Conservation (phyloP, 2,113 vertebrate species). For the Oophaga pumilio region DNA sequence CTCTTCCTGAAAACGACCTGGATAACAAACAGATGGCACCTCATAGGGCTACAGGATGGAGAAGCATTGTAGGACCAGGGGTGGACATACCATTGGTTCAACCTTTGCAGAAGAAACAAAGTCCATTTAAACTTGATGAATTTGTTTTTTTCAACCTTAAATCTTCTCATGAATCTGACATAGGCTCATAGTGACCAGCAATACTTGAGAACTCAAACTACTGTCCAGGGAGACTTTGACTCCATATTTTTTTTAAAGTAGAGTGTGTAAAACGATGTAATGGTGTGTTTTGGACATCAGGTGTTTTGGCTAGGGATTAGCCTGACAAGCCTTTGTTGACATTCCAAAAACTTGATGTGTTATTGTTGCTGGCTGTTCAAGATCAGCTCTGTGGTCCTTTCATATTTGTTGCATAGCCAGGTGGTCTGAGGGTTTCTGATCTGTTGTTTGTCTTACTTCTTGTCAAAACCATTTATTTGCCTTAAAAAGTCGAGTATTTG, state of each 20-base stretch:
- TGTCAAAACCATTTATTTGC: conserved; percentile 41
- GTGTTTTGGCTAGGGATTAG: not conserved
- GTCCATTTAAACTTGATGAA: not conserved
- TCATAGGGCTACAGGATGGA: too few species aligned
- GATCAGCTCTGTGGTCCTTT: conserved; percentile 32
- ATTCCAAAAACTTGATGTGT: conserved; percentile 14
- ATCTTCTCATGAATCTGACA: not conserved
- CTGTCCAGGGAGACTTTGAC: not conserved
- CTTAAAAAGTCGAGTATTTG: conserved; percentile 21
- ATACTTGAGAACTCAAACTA: not conserved
- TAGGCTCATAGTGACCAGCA: not conserved
- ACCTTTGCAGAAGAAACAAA: too few species aligned
- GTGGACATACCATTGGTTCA: too few species aligned
- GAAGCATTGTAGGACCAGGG: too few species aligned
- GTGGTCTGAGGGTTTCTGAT: conserved; percentile 27
- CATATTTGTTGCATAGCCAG: conserved; percentile 29
- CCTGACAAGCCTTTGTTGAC: not conserved
- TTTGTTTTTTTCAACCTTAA: not conserved
- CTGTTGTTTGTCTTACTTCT: conserved; percentile 37
- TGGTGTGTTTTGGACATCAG: not conserved
- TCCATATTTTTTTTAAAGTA: not conserved
- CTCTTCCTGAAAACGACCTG: too few species aligned
- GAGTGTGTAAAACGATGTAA: not conserved
- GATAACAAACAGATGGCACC: too few species aligned
- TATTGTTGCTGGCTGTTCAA: conserved; percentile 38